phyloP scores from a whole-genome alignment of 2,888 invertebrate species.

The Pterostichus niger region DNA sequence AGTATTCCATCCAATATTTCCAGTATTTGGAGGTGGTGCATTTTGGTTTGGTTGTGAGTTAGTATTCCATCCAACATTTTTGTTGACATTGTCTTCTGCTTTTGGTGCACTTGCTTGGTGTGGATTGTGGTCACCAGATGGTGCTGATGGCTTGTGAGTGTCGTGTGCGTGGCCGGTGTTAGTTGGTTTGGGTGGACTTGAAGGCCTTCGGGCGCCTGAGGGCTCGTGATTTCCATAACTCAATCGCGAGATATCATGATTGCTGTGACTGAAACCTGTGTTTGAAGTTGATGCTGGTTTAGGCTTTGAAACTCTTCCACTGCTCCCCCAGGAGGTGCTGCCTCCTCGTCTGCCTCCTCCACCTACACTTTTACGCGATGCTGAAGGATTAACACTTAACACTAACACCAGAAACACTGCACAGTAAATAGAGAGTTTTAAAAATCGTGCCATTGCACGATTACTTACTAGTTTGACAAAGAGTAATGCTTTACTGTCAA shows the following conservation, averaged over 20 bases:
- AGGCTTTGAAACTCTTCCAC: slow-evolving; percentile 18
- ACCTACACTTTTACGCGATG: slow-evolving; percentile 34
- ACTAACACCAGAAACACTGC: slow-evolving; percentile 43
- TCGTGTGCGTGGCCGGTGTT: slow-evolving; percentile 42
- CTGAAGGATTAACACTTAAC: slow-evolving; percentile 1
- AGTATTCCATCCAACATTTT: slow-evolving; percentile 68
- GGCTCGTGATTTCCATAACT: slow-evolving; percentile 66
- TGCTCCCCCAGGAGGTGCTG: slow-evolving; percentile 6
- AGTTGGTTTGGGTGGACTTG: slow-evolving; percentile 44
- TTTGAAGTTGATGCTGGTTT: not conserved
- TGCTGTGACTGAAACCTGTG: slow-evolving; percentile 14
- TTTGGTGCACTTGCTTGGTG: slow-evolving; percentile 23
- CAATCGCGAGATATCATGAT: slow-evolving; percentile 19
- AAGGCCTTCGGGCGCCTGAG: slow-evolving; percentile 51
- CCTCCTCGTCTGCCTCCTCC: slow-evolving; percentile 10
- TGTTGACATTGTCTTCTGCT: slow-evolving; percentile 52
- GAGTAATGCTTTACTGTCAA: slow-evolving; percentile 9
- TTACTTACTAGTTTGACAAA: not conserved
- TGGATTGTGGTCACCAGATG: slow-evolving; percentile 42
- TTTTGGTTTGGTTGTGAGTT: slow-evolving; percentile 45
- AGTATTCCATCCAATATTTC: slow-evolving; percentile 67
- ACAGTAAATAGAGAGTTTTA: slow-evolving; percentile 11
- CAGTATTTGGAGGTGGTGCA: slow-evolving; percentile 32
- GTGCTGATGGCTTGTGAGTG: slow-evolving; percentile 66
- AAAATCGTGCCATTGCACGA: slow-evolving; percentile 12